Evolutionary conservation across 2,113 vertebrate species (phyloP).

Genomic region (Myrmecobius fasciatus): DNA sequence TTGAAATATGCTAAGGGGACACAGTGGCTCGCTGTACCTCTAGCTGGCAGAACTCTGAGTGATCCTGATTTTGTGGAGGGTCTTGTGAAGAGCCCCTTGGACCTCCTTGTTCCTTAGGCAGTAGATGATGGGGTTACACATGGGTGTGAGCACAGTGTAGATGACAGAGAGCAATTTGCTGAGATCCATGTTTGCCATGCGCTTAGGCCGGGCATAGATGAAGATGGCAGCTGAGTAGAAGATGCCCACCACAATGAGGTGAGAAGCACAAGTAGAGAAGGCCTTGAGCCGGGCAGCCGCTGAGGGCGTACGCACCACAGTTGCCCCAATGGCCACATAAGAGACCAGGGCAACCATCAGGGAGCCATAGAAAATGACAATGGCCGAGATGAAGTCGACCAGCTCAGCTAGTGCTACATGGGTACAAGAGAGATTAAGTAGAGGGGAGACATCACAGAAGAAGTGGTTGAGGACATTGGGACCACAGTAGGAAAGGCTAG

Average conservation of each 20-base stretch:
- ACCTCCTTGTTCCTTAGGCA: conserved; percentile 75
- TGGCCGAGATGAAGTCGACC: conserved; percentile 74
- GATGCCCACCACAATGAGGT: conserved; percentile 72
- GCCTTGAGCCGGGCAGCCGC: conserved; percentile 46
- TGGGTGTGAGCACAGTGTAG: conserved; percentile 71
- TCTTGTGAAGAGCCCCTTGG: conserved; percentile 57
- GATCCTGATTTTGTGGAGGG: conserved; percentile 2
- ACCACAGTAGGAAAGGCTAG: conserved; percentile 70
- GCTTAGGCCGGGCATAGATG: conserved; percentile 71
- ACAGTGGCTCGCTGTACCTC: background rate
- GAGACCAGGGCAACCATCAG: conserved; percentile 62
- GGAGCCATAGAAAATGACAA: conserved; percentile 52
- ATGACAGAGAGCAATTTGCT: conserved; percentile 67
- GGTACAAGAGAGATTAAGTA: conserved; percentile 71
- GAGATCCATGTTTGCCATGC: conserved; percentile 52
- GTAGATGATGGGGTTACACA: conserved; percentile 73
- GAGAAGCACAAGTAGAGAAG: conserved; percentile 79
- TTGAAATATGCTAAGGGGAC: too few relatives aligned
- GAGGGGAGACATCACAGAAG: conserved; percentile 76
- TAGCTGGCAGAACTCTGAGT: background rate
- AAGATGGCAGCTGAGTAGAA: conserved; percentile 77
- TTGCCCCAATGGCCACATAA: conserved; percentile 59
- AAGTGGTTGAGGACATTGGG: conserved; percentile 74
- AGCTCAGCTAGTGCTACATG: conserved; percentile 50
- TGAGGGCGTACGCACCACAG: conserved; percentile 45